Evolutionary conservation across 2,113 vertebrate species (phyloP).

Genomic region (Noctilio leporinus): DNA sequence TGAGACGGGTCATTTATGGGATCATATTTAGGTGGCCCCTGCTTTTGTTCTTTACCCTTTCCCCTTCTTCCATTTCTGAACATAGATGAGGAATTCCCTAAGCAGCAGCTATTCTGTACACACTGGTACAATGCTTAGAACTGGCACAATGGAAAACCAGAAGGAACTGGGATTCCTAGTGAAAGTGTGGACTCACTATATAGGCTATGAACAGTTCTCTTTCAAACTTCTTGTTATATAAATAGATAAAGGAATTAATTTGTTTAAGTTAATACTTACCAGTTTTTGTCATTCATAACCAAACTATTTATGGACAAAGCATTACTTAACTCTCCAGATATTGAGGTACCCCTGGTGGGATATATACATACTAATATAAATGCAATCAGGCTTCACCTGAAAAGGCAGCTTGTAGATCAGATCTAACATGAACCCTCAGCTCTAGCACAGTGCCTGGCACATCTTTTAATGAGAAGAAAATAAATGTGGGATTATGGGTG

Average conservation of each 20-base stretch:
- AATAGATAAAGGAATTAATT: not conserved
- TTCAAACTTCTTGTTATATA: not conserved
- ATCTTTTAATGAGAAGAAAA: not conserved
- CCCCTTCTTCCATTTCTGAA: not conserved
- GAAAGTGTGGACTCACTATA: not conserved
- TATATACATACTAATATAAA: not conserved
- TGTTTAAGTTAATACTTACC: not conserved
- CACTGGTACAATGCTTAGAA: not conserved
- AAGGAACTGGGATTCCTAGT: not conserved
- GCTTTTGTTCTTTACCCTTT: not conserved
- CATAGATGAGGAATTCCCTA: not conserved
- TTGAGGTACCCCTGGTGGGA: not conserved
- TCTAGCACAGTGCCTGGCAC: not conserved
- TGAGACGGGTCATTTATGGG: not conserved
- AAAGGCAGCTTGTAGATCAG: not conserved
- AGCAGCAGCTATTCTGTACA: not conserved
- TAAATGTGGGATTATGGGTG: constrained; percentile 38
- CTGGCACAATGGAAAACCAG: not conserved
- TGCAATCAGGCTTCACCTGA: not conserved
- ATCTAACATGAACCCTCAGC: not conserved
- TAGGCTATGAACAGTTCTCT: not conserved
- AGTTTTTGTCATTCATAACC: not conserved
- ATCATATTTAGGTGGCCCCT: not conserved
- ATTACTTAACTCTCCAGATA: not conserved
- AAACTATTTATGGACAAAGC: not conserved